These are phyloP conservation scores for Osmoderma eremita DNA, from an alignment of 2,888 invertebrate species.

Conservation along the genomic window DNA sequence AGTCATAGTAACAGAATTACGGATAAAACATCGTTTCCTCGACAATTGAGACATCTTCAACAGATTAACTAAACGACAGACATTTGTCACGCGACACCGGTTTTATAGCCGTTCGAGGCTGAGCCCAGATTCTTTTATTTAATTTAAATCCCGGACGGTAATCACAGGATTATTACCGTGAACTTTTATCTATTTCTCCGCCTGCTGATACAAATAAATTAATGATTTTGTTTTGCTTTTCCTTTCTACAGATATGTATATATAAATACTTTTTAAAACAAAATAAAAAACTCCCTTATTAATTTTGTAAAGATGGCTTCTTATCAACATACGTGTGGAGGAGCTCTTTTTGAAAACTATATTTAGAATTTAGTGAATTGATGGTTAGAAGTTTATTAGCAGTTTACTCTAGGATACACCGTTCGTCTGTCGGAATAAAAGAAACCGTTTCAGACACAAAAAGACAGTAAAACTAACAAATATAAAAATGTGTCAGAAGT, in stretches of 20 bases:
- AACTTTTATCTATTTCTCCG: slow-evolving; percentile 4
- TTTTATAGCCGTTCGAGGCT: slow-evolving; percentile 55
- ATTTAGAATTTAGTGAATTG: no score
- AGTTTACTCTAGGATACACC: no score
- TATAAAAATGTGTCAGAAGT: no score
- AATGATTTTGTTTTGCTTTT: background rate
- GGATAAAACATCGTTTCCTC: slow-evolving; percentile 53
- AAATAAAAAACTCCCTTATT: background rate
- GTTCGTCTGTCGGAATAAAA: no score
- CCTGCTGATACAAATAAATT: background rate
- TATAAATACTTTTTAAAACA: background rate
- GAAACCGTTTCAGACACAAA: no score
- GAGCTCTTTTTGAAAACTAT: no score
- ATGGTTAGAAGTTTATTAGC: no score
- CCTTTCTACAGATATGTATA: background rate
- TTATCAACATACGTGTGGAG: no score
- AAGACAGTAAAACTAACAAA: no score
- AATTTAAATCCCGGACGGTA: slow-evolving; percentile 46
- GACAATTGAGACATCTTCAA: slow-evolving; percentile 55
- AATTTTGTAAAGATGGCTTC: background rate
- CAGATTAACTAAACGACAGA: slow-evolving; percentile 55
- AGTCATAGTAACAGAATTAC: slow-evolving; percentile 28
- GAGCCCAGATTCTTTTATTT: slow-evolving; percentile 53
- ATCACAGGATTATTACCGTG: slow-evolving; percentile 10
- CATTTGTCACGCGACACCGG: slow-evolving; percentile 54